Evolutionary conservation across 2,797 vertebrate genomes (phyloP).

Genomic region (Limnodromus scolopaceus): DNA sequence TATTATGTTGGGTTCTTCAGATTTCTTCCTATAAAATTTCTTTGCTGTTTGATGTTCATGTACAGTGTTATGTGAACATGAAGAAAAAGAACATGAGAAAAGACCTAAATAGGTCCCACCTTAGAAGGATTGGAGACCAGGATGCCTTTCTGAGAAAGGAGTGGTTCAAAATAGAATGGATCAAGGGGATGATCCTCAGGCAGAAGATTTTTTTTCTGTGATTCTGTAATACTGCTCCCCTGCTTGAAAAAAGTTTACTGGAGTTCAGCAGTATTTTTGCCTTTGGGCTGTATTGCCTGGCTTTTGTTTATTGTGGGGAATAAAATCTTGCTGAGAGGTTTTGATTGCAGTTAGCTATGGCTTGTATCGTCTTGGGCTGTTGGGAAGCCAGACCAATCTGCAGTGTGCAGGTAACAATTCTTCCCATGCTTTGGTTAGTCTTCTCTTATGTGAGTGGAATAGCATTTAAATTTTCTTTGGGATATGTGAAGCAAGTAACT

Average conservation of each 20-base stretch:
- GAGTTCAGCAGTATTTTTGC: not conserved
- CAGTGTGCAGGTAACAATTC: not conserved
- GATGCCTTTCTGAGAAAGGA: not conserved
- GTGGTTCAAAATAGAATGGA: not conserved
- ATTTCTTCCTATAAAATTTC: not conserved
- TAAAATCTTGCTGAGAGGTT: not conserved
- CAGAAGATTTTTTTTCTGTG: not conserved
- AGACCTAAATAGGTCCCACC: not conserved
- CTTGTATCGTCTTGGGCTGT: not conserved
- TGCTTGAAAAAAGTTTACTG: not conserved
- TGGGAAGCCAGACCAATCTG: not conserved
- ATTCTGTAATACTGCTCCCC: not conserved
- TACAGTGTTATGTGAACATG: rapidly evolving
- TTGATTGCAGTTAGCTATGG: not conserved
- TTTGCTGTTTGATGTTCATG: not conserved
- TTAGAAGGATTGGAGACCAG: not conserved
- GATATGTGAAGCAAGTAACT: not conserved
- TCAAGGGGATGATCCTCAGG: not conserved
- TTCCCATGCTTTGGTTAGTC: not conserved
- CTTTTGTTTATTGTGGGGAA: not conserved
- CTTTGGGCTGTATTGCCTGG: not conserved
- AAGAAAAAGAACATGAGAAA: not conserved
- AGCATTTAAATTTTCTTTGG: not conserved
- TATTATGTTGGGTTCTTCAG: not conserved
- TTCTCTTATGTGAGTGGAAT: not conserved